Evolutionary conservation across 1,140 invertebrate species (phyloP).

Genomic region (Panagrolaimus sp.): DNA sequence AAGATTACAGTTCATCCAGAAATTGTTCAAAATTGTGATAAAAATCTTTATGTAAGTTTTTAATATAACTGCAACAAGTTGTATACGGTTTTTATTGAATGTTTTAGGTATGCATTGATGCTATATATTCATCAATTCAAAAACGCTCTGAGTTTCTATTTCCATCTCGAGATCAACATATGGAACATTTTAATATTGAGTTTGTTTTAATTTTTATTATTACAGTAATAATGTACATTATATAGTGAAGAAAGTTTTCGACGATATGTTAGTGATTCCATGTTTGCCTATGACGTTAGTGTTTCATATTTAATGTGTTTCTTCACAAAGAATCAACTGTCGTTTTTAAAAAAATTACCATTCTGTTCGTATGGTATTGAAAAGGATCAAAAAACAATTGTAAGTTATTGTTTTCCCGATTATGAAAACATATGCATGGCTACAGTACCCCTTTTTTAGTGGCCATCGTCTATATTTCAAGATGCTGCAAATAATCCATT

Average conservation of each 20-base stretch:
- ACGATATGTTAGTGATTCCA: neutral
- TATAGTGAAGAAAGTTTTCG: slow-evolving; percentile 1
- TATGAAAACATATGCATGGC: neutral
- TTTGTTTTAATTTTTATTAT: neutral
- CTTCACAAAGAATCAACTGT: neutral
- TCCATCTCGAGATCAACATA: neutral
- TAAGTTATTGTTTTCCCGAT: no score
- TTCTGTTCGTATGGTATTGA: neutral
- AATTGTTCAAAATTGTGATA: neutral
- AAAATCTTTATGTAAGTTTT: neutral
- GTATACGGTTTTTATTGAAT: no score
- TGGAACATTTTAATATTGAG: slow-evolving; percentile 1
- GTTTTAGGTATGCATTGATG: slow-evolving; percentile 3
- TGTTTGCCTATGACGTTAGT: slow-evolving; percentile 10
- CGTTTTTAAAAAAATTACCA: neutral
- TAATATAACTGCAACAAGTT: neutral
- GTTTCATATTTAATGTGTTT: slow-evolving; percentile 1
- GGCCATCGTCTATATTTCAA: neutral
- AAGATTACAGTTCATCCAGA: neutral
- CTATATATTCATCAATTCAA: neutral
- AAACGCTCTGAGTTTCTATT: neutral
- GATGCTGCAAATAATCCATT: neutral
- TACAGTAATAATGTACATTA: neutral
- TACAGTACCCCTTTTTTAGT: neutral
- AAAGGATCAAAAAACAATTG: neutral